Percentiles rank a stretch among this genome's conserved stretches.
phyloP scores from a whole-genome alignment of 2,797 vertebrate genomes.

The Coccyzus lansbergi region DNA sequence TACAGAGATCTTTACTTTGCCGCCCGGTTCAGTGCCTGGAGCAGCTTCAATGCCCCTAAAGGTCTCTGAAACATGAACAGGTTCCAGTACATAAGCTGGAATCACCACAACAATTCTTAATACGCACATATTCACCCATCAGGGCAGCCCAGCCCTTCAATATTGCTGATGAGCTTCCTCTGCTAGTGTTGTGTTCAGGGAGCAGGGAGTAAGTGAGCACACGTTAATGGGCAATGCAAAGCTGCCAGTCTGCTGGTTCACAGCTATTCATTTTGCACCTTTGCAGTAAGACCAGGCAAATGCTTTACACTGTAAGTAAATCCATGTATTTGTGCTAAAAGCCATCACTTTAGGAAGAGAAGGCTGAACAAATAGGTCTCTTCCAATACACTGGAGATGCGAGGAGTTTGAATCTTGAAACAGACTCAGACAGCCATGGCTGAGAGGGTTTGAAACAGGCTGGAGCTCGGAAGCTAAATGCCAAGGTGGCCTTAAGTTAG shows the following conservation, averaged over 20 bases:
- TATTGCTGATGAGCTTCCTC: neutral
- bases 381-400: neutral
- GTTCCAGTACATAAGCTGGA: neutral
- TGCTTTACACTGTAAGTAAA: neutral
- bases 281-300: neutral
- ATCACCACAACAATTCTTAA: neutral
- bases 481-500: neutral
- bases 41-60: neutral
- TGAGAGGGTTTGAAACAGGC: neutral
- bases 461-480: neutral
- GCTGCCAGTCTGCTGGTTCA: neutral
- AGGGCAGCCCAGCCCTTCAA: neutral
- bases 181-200: neutral
- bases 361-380: neutral
- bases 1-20: neutral
- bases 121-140: accelerated
- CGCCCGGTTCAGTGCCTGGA: neutral
- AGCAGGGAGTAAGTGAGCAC: neutral
- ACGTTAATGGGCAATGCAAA: neutral
- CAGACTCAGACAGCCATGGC: neutral
- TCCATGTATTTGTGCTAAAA: neutral
- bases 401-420: neutral
- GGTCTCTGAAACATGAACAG: neutral
- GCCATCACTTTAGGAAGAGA: neutral
- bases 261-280: neutral